phyloP scores from a whole-genome alignment of 1,140 invertebrate species.

The Carcinoscorpius rotundicauda region DNA sequence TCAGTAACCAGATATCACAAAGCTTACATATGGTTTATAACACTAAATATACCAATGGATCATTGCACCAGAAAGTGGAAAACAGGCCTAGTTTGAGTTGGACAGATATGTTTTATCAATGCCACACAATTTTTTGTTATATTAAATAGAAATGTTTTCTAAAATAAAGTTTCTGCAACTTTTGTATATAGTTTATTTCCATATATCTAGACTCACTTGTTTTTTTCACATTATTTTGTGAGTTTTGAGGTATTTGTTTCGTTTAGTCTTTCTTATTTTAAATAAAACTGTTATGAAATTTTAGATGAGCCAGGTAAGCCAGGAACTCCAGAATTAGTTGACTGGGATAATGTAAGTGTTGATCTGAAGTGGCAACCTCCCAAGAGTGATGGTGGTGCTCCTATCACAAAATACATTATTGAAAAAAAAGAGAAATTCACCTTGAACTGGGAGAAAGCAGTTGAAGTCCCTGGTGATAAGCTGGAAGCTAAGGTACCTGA shows the following conservation, averaged over 20 bases:
- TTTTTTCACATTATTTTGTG: no score
- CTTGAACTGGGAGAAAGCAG: constrained; percentile 63
- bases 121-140: no score
- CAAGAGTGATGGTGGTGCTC: constrained; percentile 81
- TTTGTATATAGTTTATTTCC: not conserved
- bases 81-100: no score
- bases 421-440: constrained; percentile 84
- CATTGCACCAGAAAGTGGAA: no score
- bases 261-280: no score
- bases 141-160: no score
- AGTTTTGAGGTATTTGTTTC: no score
- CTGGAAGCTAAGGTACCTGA: constrained; percentile 66
- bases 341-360: constrained; percentile 86
- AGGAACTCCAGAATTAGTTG: constrained; percentile 75
- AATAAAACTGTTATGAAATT: not conserved
- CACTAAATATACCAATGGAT: no score
- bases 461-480: constrained; percentile 64
- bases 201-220: no score
- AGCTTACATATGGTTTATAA: no score
- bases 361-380: constrained; percentile 90
- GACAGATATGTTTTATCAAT: no score
- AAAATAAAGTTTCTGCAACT: not conserved
- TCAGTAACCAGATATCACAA: no score
- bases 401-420: constrained; percentile 92
- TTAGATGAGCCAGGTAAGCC: constrained; percentile 70